These are phyloP conservation scores for Euclidia mi DNA, from an alignment of 2,888 invertebrate genomes.

Conservation along the genomic window DNA sequence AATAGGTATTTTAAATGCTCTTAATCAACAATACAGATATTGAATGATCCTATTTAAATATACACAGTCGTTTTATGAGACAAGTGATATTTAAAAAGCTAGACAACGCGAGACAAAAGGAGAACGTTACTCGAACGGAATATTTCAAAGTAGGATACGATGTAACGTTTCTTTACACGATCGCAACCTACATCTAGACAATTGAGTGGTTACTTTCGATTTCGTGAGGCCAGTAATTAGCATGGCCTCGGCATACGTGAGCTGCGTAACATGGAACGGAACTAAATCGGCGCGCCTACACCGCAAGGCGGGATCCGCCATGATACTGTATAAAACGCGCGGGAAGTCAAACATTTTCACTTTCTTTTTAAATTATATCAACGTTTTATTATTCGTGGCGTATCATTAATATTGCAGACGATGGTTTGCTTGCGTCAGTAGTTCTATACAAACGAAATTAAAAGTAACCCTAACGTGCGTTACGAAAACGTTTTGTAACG, in stretches of 20 bases:
- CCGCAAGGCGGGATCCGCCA: conserved; percentile 62
- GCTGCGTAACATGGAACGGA: conserved; percentile 83
- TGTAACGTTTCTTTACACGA: conserved; percentile 72
- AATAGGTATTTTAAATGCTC: conserved; percentile 56
- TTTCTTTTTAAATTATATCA: conserved; percentile 84
- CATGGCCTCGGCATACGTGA: conserved; percentile 85
- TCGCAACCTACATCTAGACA: conserved; percentile 77
- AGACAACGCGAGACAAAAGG: conserved; percentile 22
- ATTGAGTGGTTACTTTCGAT: conserved; percentile 82
- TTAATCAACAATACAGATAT: conserved; percentile 8
- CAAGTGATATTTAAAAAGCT: conserved; percentile 55
- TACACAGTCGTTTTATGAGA: conserved; percentile 31
- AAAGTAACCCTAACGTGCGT: conserved; percentile 38
- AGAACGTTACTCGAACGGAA: conserved; percentile 48
- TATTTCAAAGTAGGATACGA: conserved; percentile 61
- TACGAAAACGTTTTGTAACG: conserved; percentile 50
- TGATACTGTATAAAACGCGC: conserved; percentile 49
- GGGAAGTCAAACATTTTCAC: conserved; percentile 79
- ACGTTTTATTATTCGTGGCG: conserved; percentile 71
- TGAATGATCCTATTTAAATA: conserved; percentile 16
- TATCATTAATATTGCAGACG: conserved; percentile 75
- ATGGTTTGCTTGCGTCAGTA: conserved; percentile 64
- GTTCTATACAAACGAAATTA: conserved; percentile 56
- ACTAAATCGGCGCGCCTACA: conserved; percentile 65
- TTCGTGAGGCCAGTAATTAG: conserved; percentile 87